Evolutionary conservation across 1,140 invertebrate species (phyloP).

Genomic region (Leptinotarsa lineolata): DNA sequence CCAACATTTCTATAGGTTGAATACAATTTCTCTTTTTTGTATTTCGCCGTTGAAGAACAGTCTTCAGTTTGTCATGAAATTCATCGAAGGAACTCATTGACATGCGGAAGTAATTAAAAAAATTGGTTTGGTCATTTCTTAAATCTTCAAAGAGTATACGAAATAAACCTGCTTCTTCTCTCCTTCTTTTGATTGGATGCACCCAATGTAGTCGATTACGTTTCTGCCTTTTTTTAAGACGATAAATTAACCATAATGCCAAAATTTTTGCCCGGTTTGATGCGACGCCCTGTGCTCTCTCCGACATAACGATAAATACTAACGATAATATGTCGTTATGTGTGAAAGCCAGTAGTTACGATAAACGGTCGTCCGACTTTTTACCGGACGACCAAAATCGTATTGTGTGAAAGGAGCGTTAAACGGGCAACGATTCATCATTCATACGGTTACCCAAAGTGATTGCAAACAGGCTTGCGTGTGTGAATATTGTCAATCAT

Average conservation of each 20-base stretch:
- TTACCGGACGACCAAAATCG: not conserved
- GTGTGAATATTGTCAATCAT: too few relatives aligned
- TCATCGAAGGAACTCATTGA: conserved; percentile 11
- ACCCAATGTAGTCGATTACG: conserved; percentile 20
- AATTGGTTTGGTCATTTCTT: conserved; percentile 17
- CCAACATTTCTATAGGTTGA: not conserved
- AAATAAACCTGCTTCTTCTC: conserved; percentile 23
- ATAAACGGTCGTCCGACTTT: conserved; percentile 3
- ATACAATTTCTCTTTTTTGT: not conserved
- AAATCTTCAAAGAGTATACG: conserved; percentile 21
- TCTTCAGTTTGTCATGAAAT: conserved; percentile 1
- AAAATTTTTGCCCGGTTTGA: not conserved
- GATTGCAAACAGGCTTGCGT: too few relatives aligned
- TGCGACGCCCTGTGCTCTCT: not conserved
- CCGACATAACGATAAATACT: not conserved
- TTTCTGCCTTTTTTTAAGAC: conserved; percentile 16
- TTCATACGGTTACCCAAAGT: too few relatives aligned
- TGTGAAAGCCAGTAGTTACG: not conserved
- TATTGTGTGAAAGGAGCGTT: not conserved
- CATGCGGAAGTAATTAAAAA: conserved; percentile 25
- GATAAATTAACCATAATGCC: conserved; percentile 18
- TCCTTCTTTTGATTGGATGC: conserved; percentile 24
- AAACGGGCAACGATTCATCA: too few relatives aligned
- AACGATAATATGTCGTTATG: not conserved
- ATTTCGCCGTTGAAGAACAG: not conserved